A percentile compares a stretch with the other conserved stretches of the same genome.
phyloP scores from a whole-genome alignment of 2,797 vertebrate genomes.

The Peromyscus aztecus region DNA sequence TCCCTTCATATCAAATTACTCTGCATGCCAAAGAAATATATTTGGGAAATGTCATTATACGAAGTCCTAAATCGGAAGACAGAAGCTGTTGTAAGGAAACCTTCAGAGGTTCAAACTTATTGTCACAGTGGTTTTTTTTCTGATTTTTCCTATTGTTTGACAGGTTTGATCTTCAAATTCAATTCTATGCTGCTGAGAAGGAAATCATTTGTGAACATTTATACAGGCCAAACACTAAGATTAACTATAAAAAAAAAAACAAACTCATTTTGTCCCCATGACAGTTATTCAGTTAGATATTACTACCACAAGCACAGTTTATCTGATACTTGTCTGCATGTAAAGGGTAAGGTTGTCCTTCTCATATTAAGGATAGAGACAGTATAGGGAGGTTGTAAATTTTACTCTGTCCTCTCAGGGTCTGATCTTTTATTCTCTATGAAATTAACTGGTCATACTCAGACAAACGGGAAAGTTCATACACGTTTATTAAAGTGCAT shows the following conservation, averaged over 20 bases:
- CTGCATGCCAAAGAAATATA: background rate
- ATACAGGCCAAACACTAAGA: background rate
- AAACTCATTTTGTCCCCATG: background rate
- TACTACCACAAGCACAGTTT: background rate
- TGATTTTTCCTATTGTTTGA: background rate
- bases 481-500: background rate
- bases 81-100: background rate
- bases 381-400: background rate
- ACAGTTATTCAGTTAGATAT: background rate
- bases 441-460: background rate
- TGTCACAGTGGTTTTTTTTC: background rate
- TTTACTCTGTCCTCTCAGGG: background rate
- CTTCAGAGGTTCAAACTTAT: background rate
- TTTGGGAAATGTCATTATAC: background rate
- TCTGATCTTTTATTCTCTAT: background rate
- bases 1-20: background rate
- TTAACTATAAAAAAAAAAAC: background rate
- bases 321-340: background rate
- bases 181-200: background rate
- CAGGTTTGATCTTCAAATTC: background rate
- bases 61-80: background rate
- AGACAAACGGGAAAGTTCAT: background rate
- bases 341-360: background rate
- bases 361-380: background rate
- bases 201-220: background rate